Percentiles rank a stretch among this genome's conserved stretches.
These are phyloP conservation scores for Heliocidaris erythrogramma DNA, from an alignment of 35 echinoderm and acorn worm genomes.

Conservation along the genomic window DNA sequence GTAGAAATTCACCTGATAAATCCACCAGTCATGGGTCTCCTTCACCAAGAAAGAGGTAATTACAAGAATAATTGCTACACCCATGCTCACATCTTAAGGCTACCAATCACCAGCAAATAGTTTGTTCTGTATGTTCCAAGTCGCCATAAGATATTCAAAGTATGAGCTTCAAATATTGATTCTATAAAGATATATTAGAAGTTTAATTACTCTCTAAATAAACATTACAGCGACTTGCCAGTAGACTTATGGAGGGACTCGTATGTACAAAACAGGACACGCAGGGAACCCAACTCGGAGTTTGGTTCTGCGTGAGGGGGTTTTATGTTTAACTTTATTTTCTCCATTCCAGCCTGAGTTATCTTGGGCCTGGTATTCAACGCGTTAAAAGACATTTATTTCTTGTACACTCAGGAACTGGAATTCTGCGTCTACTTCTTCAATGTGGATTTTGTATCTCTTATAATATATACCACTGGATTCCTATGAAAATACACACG, in stretches of 20 bases:
- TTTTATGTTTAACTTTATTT: too few species aligned
- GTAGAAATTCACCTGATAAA: neutral
- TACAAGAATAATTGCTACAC: constrained; percentile 9
- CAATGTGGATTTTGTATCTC: neutral
- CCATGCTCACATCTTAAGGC: neutral
- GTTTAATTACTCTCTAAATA: neutral
- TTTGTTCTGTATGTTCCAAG: neutral
- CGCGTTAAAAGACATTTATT: too few species aligned
- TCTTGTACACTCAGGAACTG: neutral
- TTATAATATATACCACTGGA: neutral
- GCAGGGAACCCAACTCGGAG: too few species aligned
- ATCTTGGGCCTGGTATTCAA: neutral
- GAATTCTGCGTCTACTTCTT: neutral
- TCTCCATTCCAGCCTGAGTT: neutral
- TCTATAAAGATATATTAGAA: too few species aligned
- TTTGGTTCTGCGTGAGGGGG: too few species aligned
- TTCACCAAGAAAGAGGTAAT: constrained; percentile 39
- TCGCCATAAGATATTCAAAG: too few species aligned
- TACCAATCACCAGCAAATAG: too few species aligned
- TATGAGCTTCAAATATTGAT: too few species aligned
- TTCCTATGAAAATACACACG: neutral
- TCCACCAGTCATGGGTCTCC: neutral
- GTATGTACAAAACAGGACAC: too few species aligned
- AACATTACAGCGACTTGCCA: too few species aligned
- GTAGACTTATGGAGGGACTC: too few species aligned